Conservation (phyloP, 1,140 invertebrate species). For the Leguminivora glycinivorella region DNA sequence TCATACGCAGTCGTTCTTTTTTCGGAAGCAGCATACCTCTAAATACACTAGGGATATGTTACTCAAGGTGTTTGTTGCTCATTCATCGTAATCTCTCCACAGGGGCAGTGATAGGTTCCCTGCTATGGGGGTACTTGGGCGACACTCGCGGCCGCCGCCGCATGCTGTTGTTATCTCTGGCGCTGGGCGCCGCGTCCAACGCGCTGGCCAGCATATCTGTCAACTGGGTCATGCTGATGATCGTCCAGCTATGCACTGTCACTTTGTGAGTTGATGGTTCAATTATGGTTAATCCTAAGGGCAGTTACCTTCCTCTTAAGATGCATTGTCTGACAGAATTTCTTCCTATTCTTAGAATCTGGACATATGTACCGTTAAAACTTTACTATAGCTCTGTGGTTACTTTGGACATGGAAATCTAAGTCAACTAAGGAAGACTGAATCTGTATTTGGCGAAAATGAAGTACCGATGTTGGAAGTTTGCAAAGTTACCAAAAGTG, state of each 20-base stretch:
- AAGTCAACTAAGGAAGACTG: too few species aligned
- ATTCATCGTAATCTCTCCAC: slow-evolving; percentile 25
- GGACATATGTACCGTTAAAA: too few species aligned
- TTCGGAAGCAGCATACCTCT: too few species aligned
- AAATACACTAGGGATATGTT: slow-evolving; percentile 42
- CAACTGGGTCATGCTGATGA: slow-evolving; percentile 63
- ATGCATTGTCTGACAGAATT: too few species aligned
- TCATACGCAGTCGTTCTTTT: too few species aligned
- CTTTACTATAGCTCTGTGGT: too few species aligned
- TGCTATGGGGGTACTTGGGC: slow-evolving; percentile 86
- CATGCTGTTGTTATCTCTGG: slow-evolving; percentile 70
- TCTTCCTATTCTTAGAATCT: too few species aligned
- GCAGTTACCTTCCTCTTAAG: neutral
- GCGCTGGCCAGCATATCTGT: slow-evolving; percentile 55
- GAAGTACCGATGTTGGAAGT: too few species aligned
- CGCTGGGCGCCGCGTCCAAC: slow-evolving; percentile 42
- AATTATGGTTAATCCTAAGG: too few species aligned
- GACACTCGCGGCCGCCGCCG: slow-evolving; percentile 82
- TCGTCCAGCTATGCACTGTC: slow-evolving; percentile 15
- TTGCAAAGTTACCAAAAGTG: too few species aligned
- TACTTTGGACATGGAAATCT: too few species aligned
- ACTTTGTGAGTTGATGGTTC: neutral
- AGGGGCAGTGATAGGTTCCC: slow-evolving; percentile 80
- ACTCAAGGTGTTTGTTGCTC: slow-evolving; percentile 34
- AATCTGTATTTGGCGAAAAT: too few species aligned